Evolutionary conservation across 2,797 vertebrate genomes (phyloP), one percentile per base, ranked within the genome.

Genomic region (Sorex maritimensis): DNA sequence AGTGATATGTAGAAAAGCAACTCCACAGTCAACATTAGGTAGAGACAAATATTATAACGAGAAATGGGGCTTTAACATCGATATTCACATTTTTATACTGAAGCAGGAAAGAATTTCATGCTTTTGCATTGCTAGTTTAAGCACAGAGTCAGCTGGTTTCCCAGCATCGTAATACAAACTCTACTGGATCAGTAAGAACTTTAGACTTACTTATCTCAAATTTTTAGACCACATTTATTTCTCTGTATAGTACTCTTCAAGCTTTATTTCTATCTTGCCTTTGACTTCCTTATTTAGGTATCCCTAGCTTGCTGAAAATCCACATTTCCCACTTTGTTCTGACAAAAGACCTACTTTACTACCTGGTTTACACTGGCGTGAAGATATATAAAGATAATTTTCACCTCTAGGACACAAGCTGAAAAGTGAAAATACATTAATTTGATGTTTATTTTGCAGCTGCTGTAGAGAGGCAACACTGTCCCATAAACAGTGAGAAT

Each of bases 21-120:
- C 52, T 44, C 5, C 83, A 9, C 44, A 86, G 61, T 92, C 17
- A 75, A 21, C 6, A 69, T 61, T 61, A 61, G 58, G 9, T 58
- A 34, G 34, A 34, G 26, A 68, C 58, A 80, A 74, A 28, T 30
- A 87, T 24, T 71, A 0, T 65, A 69, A 80, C 3, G 73, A 23
- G 10, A 71, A 92, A 46, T 41, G 13, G 34, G 15, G 38, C 73
- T 89, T 72, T 58, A 83, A 63, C 52, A 58, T 63, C 74, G 34
- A 88, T 74, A 6, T 55, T 67, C 2, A 80, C 49, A 44, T 67
- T 23, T 38, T 2, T 77, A 72, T 69, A 67, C 23, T 63, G 38
- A 71, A 74, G 8, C 34, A 93, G 14, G 79, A 52, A 71, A 84
- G 21, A 75, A 90, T 69, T 68, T 77, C 30, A 49, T 80, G 61